Evolutionary conservation across 2,888 invertebrate species (phyloP), one percentile per base, ranked within the genome.

Genomic region (Sinelater perroti): DNA sequence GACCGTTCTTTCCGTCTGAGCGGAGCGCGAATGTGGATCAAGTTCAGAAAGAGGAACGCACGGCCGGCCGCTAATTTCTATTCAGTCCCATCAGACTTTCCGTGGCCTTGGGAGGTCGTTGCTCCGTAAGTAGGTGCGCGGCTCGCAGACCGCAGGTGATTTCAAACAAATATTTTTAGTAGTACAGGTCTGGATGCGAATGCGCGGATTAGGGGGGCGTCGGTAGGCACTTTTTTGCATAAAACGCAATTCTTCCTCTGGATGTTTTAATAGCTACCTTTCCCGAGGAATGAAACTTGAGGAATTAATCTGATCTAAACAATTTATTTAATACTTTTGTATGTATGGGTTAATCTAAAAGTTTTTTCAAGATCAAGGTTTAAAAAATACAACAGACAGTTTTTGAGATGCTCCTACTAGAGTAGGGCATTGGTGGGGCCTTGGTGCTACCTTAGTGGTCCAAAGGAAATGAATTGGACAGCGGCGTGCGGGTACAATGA

Each of bases 41-140:
- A 67, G 66, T 67, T 66, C 66, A 65, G 60, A 64, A 62, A 56
- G 59, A 63, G 61, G 63, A 64, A 62, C 63, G 61, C 35, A 10
- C 59, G 40, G 52, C 58, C 55, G 56, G 56, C 61, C 59, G 63
- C 63, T 62, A 63, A 63, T 63, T 61, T 63, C 61, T 60, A 63
- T 62, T 49, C 57, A 59, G 47, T 57, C 51, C 42, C 58, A 51
- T 56, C 58, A 65, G 65, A 65, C 65, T 63, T 64, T 63, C 62
- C 52, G 63, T 61, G 63, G 60, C 65, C 65, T 65, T 65, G 65
- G 56, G 52, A 65, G 65, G 65, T 65, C 63, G 56, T 58, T 58
- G 62, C 52, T 60, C 63, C 53, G 35, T 52, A 62, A 63, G 63
- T 63, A 63, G 65, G 63, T 60, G 63, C 57, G 54, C 46, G 44